Conservation (phyloP, 2,797 vertebrate genomes). For the Chelon auratus region DNA sequence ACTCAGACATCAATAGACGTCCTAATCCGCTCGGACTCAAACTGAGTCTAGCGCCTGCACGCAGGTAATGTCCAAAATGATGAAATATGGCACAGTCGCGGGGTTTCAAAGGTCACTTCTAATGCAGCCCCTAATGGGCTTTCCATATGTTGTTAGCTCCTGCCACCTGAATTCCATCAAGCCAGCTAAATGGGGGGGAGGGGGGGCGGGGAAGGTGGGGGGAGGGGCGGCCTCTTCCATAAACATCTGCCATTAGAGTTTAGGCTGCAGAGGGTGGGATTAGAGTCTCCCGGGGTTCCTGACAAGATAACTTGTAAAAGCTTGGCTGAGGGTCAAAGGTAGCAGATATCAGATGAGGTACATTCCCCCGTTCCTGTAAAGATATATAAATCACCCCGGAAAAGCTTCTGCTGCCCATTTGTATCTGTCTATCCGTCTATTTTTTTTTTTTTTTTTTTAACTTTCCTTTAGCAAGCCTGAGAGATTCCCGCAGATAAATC, state of each 20-base stretch:
- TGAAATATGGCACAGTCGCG: slow-evolving; percentile 58
- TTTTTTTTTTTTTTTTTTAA: slow-evolving; percentile 13
- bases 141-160: slow-evolving; percentile 68
- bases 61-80: slow-evolving; percentile 67
- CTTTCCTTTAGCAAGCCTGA: slow-evolving; percentile 44
- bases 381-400: slow-evolving; percentile 72
- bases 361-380: slow-evolving; percentile 64
- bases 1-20: slow-evolving; percentile 56
- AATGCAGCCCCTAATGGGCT: slow-evolving; percentile 75
- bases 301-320: slow-evolving; percentile 80
- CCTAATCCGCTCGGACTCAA: slow-evolving; percentile 50
- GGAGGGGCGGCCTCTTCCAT: slow-evolving; percentile 53
- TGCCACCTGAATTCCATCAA: slow-evolving; percentile 78
- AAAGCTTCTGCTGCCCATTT: slow-evolving; percentile 64
- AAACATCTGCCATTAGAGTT: slow-evolving; percentile 76
- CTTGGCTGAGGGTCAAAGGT: slow-evolving; percentile 75
- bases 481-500: slow-evolving; percentile 71
- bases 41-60: slow-evolving; percentile 23
- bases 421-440: slow-evolving; percentile 41
- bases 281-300: slow-evolving; percentile 61
- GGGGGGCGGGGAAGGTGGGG: slow-evolving; percentile 27
- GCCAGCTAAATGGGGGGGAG: slow-evolving; percentile 57
- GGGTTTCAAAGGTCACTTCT: slow-evolving; percentile 70
- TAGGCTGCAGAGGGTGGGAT: slow-evolving; percentile 54
- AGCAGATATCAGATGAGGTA: slow-evolving; percentile 61